Conservation (phyloP, 2,113 vertebrate species). For the Dipodomys spectabilis region DNA sequence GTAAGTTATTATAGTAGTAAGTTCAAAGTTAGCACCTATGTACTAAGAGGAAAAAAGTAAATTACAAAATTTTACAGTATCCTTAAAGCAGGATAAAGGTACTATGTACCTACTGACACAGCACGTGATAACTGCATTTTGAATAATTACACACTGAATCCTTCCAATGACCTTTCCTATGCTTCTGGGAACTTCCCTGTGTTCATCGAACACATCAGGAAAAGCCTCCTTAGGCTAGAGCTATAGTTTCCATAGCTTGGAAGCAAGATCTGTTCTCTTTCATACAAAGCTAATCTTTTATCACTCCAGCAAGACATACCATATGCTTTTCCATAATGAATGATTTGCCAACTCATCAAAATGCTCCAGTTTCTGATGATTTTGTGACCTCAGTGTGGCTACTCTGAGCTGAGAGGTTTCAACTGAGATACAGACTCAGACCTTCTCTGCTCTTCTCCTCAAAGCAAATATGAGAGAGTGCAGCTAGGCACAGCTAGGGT, state of each 20-base stretch:
- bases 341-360: not conserved
- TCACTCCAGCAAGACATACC: not conserved
- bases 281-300: not conserved
- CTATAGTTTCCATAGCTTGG: not conserved
- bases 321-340: not conserved
- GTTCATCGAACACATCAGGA: not conserved
- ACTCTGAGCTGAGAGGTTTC: not conserved
- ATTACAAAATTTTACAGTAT: not conserved
- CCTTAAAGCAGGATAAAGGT: not conserved
- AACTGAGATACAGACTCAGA: rapidly evolving
- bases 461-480: rapidly evolving
- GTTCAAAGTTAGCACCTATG: not conserved
- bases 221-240: not conserved
- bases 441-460: not conserved
- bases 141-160: not conserved
- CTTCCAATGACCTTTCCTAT: not conserved
- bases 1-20: not conserved
- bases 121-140: too few species aligned
- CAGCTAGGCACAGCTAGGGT: not conserved
- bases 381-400: not conserved
- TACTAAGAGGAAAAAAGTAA: not conserved
- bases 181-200: not conserved
- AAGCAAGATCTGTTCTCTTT: not conserved
- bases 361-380: rapidly evolving
- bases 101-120: not conserved